Conservation (phyloP, 2,797 vertebrate genomes). For the Neosalanx taihuensis region DNA sequence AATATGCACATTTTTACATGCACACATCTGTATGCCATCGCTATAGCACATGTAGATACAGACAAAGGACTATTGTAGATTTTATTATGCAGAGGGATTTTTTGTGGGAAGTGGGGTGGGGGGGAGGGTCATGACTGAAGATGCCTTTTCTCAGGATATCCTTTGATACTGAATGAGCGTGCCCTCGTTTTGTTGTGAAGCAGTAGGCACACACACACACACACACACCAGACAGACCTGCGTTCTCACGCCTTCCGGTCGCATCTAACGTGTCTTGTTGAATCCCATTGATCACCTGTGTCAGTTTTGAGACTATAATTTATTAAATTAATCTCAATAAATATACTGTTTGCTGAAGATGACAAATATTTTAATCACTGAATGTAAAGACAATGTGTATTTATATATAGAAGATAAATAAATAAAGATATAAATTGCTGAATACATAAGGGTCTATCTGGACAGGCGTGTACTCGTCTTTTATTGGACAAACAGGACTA, state of each 20-base stretch:
- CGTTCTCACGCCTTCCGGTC: constrained; percentile 57
- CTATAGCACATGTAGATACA: constrained; percentile 49
- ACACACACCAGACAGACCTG: constrained; percentile 48
- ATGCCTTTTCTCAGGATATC: constrained; percentile 70
- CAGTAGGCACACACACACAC: constrained; percentile 37
- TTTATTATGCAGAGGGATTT: constrained; percentile 40
- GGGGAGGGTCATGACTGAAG: constrained; percentile 52
- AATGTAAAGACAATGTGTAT: constrained; percentile 75
- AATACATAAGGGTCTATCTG: constrained; percentile 14
- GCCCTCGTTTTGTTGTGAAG: constrained; percentile 47
- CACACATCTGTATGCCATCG: constrained; percentile 47
- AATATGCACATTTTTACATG: constrained; percentile 66
- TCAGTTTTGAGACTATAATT: constrained; percentile 69
- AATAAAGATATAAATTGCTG: constrained; percentile 59
- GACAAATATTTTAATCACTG: constrained; percentile 55
- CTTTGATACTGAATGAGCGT: constrained; percentile 61
- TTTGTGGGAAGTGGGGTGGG: constrained; percentile 44
- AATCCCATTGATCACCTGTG: constrained; percentile 60
- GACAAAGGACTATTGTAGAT: constrained; percentile 41
- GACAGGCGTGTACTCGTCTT: neutral
- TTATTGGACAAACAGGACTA: neutral
- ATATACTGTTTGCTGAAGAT: constrained; percentile 66
- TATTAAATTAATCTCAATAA: constrained; percentile 74
- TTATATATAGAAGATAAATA: constrained; percentile 68
- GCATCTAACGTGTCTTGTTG: constrained; percentile 57